Conservation (phyloP, 2,113 vertebrate genomes). For the Condylura cristata region DNA sequence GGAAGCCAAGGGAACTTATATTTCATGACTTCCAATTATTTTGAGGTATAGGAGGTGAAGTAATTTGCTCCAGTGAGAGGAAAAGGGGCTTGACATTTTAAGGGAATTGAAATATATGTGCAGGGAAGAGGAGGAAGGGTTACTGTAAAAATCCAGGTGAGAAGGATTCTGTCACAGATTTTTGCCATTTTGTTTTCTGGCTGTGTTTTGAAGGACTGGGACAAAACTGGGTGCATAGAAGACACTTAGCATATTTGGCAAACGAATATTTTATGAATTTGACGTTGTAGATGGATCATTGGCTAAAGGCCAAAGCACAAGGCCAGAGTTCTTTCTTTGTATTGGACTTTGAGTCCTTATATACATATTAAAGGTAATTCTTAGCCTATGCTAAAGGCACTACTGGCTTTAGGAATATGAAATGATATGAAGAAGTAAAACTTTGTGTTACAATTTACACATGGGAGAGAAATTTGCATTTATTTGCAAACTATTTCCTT, state of each 20-base stretch:
- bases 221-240: neutral
- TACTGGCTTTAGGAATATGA: neutral
- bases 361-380: neutral
- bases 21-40: neutral
- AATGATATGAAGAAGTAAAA: neutral
- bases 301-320: neutral
- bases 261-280: neutral
- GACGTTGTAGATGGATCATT: neutral
- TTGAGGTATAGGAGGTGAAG: neutral
- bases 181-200: neutral
- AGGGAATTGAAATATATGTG: neutral
- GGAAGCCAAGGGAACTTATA: neutral
- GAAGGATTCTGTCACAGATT: neutral
- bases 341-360: neutral
- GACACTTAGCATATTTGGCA: neutral
- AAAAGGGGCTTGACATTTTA: neutral
- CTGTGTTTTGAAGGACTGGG: neutral
- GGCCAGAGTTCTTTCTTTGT: neutral
- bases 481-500: neutral
- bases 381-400: neutral
- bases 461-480: neutral
- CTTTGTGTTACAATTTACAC: neutral
- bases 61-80: neutral
- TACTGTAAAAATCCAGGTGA: neutral
- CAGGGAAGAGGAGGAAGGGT: neutral